Base-by-base conservation (phyloP, 2,797 vertebrate genomes). In the Ciconia nigra region DNA sequence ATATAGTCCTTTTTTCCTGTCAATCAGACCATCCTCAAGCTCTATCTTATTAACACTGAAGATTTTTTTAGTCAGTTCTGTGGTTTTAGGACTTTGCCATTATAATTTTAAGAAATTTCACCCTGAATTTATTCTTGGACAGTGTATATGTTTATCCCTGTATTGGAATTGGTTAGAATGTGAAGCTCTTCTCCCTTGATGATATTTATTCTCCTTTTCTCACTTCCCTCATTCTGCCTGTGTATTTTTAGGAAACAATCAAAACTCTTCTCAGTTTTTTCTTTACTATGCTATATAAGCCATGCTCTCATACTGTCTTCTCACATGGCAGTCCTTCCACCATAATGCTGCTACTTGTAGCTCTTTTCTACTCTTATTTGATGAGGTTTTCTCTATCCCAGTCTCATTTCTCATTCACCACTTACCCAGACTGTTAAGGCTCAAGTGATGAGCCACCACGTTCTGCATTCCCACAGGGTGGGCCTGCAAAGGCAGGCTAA, bases 181-280 rank as follows among this genome's bases (percentile, higher is more conserved):
- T 49, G 29, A 87, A 84, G 54, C 24, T 90, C 20, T 82, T 87
- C 91, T 90, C 41, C 20, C 33, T 55, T 88, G 37, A 59, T 73
- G 71, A 20, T 90, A 92, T 93, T 90, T 95, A 87, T 93, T 82
- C 81, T 71, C 61, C 13, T 83, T 88, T 96, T 95, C 77, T 72
- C 83, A 89, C 81, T 93, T 95, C 61, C 54, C 66, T 95, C 89
- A 76, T 33, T 90, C 61, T 61, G 73, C 81, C 16, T 61, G 62
- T 46, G 24, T 82, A 92, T 93, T 94, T 96, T 94, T 92, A 92
- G 77, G 58, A 89, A 92, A 94, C 54, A 96, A 93, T 88, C 92
- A 95, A 78, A 95, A 54, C 70, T 90, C 62, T 20, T 79, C 54
- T 87, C 66, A 87, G 70, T 22, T 81, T 88, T 89, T 81, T 93